phyloP scores from a whole-genome alignment of 2,113 vertebrate species.

The Todiramphus saurophagus region DNA sequence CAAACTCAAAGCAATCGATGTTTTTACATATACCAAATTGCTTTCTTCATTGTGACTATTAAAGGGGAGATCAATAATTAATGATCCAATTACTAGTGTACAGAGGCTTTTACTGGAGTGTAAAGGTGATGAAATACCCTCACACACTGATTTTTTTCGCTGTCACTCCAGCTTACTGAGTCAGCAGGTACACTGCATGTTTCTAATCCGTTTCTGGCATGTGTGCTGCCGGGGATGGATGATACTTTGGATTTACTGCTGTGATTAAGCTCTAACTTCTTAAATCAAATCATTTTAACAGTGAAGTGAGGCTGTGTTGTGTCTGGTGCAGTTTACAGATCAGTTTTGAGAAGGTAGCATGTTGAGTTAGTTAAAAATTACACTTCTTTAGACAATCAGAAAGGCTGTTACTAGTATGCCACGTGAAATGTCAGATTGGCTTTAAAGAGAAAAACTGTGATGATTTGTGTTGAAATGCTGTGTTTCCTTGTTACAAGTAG shows the following conservation, averaged over 20 bases:
- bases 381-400: background rate
- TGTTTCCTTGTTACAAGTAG: background rate
- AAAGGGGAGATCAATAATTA: conserved; percentile 84
- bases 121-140: conserved; percentile 83
- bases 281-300: conserved; percentile 42
- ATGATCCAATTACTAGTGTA: conserved; percentile 88
- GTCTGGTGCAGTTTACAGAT: conserved; percentile 61
- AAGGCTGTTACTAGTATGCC: background rate
- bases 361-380: background rate
- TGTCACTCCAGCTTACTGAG: conserved; percentile 68
- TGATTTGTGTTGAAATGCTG: background rate
- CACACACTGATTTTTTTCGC: conserved; percentile 53
- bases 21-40: background rate
- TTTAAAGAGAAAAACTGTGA: background rate
- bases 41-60: conserved; percentile 65
- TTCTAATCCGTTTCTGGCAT: background rate
- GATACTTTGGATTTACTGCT: conserved; percentile 71
- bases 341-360: background rate
- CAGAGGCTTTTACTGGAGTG: conserved; percentile 85
- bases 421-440: background rate
- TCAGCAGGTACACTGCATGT: conserved; percentile 74
- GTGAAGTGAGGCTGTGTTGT: conserved; percentile 41
- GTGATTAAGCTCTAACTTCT: conserved; percentile 70
- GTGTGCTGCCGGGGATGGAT: conserved; percentile 51
- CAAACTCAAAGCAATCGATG: background rate